Evolutionary conservation across 2,888 invertebrate species (phyloP).

Genomic region (Cancer borealis): DNA sequence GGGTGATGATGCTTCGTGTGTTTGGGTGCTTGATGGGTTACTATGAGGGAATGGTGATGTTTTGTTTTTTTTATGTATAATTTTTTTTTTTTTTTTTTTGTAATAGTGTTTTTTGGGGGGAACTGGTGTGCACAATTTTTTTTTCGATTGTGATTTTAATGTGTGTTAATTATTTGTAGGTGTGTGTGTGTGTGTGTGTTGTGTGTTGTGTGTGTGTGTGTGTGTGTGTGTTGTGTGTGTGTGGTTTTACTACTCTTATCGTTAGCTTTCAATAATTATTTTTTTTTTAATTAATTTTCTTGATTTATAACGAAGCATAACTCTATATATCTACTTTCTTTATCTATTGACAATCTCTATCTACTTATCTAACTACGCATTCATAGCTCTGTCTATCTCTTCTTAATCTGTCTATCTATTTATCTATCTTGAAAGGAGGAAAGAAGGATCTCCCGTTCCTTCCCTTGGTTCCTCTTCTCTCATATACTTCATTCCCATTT

Average conservation of each 20-base stretch:
- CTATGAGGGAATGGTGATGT: too few relatives aligned
- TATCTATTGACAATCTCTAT: background rate
- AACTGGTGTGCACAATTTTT: too few relatives aligned
- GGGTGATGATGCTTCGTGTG: too few relatives aligned
- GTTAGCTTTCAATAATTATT: background rate
- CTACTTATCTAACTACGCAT: background rate
- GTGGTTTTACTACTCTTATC: background rate
- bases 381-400: background rate
- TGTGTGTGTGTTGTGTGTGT: background rate
- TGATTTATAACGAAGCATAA: too few relatives aligned
- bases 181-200: background rate
- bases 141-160: too few relatives aligned
- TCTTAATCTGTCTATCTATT: background rate
- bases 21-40: too few relatives aligned
- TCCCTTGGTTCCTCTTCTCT: background rate
- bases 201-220: background rate
- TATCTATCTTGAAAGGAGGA: slow-evolving; percentile 24
- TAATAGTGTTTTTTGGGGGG: too few relatives aligned
- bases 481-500: background rate
- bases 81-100: too few relatives aligned
- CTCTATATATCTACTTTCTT: background rate
- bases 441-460: background rate
- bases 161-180: too few relatives aligned
- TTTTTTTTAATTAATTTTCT: too few relatives aligned
- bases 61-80: too few relatives aligned